Evolutionary conservation across 1,140 invertebrate genomes (phyloP).

Genomic region (Helicoverpa zea): DNA sequence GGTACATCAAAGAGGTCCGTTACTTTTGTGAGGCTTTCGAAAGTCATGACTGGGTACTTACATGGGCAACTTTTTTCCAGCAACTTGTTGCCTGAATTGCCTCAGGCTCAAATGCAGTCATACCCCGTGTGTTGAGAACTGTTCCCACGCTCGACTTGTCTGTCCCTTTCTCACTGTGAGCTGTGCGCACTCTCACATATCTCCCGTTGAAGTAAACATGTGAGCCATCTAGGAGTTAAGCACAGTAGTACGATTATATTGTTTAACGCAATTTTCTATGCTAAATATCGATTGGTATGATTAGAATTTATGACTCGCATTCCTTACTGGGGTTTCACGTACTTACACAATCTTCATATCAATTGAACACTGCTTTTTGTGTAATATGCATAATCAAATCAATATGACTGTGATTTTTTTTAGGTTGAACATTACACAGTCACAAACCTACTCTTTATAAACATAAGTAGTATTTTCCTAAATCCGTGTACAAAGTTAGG

Average conservation of each 20-base stretch:
- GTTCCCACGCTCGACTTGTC: slow-evolving; percentile 69
- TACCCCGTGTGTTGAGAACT: slow-evolving; percentile 53
- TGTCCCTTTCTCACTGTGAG: slow-evolving; percentile 55
- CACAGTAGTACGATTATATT: background rate
- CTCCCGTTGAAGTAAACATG: slow-evolving; percentile 50
- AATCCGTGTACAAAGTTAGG: too few relatives aligned
- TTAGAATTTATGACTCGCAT: too few relatives aligned
- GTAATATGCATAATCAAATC: too few relatives aligned
- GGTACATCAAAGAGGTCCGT: slow-evolving; percentile 43
- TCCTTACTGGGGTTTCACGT: too few relatives aligned
- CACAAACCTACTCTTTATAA: too few relatives aligned
- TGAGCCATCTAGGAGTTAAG: slow-evolving; percentile 9
- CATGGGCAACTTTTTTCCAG: slow-evolving; percentile 63
- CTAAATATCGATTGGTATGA: too few relatives aligned
- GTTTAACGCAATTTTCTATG: background rate
- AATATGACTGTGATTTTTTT: too few relatives aligned
- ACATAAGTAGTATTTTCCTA: too few relatives aligned
- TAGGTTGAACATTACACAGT: too few relatives aligned
- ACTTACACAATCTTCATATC: too few relatives aligned
- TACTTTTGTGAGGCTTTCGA: slow-evolving; percentile 59
- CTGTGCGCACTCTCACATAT: slow-evolving; percentile 51
- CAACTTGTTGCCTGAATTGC: slow-evolving; percentile 60
- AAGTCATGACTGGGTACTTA: slow-evolving; percentile 58
- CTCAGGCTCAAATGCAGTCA: slow-evolving; percentile 60
- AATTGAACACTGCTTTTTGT: too few relatives aligned